A percentile compares a stretch with the other conserved stretches of the same genome.
These are phyloP conservation scores for Crepidodera aurea DNA, from an alignment of 2,888 invertebrate species.

Conservation along the genomic window DNA sequence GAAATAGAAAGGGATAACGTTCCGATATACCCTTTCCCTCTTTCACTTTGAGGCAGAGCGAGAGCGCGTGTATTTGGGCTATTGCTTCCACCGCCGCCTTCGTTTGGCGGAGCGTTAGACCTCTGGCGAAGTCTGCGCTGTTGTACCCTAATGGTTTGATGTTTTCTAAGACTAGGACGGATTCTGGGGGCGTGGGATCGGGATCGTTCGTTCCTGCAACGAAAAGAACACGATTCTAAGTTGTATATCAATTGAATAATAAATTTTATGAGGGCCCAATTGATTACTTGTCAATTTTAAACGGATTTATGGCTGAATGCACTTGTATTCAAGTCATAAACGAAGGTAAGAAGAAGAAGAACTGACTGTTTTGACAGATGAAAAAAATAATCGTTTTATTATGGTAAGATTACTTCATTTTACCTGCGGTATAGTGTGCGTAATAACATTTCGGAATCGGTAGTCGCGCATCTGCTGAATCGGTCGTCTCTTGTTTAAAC, in stretches of 20 bases:
- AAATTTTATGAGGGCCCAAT: neutral
- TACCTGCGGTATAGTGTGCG: conserved; percentile 66
- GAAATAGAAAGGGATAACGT: conserved; percentile 75
- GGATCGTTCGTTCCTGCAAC: conserved; percentile 56
- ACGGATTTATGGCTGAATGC: no score
- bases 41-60: conserved; percentile 69
- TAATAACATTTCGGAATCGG: conserved; percentile 77
- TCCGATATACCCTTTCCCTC: conserved; percentile 64
- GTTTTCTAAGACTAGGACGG: conserved; percentile 78
- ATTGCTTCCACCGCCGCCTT: conserved; percentile 75
- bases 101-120: conserved; percentile 71
- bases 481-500: conserved; percentile 63
- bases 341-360: neutral
- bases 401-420: no score
- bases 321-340: no score
- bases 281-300: no score
- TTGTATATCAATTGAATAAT: neutral
- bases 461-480: conserved; percentile 63
- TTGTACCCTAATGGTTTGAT: conserved; percentile 72
- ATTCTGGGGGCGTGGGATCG: conserved; percentile 66
- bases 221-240: no score
- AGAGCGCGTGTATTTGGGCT: conserved; percentile 77
- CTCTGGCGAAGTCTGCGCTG: conserved; percentile 74
- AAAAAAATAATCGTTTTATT: no score
- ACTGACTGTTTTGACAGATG: no score